Percentiles rank a stretch among this genome's conserved stretches.
Evolutionary conservation across 2,113 vertebrate genomes (phyloP).

Genomic region (Erpornis zantholeuca): DNA sequence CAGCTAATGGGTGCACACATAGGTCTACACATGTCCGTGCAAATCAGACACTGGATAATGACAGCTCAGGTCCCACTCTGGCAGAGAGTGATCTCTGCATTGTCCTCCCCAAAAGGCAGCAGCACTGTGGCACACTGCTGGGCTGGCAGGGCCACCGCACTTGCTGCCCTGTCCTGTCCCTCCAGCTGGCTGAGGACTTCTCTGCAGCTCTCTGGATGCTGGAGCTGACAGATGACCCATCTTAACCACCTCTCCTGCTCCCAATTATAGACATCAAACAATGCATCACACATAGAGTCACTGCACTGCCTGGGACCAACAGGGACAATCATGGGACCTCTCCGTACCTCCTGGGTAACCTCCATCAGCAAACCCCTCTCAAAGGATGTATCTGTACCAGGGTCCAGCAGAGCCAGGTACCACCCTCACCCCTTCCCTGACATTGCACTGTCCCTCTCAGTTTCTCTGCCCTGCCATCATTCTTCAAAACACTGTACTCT

Average conservation of each 20-base stretch:
- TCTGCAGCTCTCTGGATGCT: neutral
- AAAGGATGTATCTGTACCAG: rapidly evolving
- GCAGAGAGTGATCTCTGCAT: rapidly evolving
- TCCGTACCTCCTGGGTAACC: neutral
- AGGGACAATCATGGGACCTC: neutral
- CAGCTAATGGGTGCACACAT: neutral
- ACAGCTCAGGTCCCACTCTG: neutral
- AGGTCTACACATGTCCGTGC: neutral
- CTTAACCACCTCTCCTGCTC: neutral
- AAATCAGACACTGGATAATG: neutral
- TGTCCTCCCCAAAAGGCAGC: neutral
- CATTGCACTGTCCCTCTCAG: neutral
- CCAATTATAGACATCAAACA: neutral
- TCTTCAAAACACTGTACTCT: rapidly evolving
- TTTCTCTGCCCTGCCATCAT: neutral
- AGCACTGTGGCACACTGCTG: neutral
- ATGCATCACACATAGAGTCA: too few species aligned
- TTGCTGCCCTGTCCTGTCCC: rapidly evolving
- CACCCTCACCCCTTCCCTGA: neutral
- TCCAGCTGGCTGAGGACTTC: neutral
- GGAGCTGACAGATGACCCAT: neutral
- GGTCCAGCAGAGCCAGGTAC: neutral
- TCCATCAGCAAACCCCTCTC: neutral
- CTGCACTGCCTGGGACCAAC: neutral
- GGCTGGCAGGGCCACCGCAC: neutral